Evolutionary conservation across 2,888 invertebrate genomes (phyloP).

Genomic region (Synanthedon tipuliformis): DNA sequence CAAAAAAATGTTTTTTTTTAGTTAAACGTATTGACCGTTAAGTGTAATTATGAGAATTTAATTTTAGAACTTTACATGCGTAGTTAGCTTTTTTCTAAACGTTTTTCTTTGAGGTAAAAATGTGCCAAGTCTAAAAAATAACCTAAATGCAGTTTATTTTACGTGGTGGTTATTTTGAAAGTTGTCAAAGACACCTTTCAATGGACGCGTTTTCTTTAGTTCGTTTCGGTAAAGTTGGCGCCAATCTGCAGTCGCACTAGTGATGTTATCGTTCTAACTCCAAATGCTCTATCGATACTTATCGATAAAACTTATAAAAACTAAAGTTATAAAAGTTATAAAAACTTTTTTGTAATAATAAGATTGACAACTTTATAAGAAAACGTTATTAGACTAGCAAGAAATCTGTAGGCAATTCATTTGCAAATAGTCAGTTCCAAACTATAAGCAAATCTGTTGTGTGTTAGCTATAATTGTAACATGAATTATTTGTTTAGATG

Average conservation of each 20-base stretch:
- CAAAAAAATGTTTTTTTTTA: background rate
- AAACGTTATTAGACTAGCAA: no score
- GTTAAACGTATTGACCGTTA: background rate
- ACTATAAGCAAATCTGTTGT: no score
- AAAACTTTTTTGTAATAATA: no score
- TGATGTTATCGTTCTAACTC: background rate
- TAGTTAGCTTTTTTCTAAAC: slow-evolving; percentile 7
- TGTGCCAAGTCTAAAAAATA: slow-evolving; percentile 41
- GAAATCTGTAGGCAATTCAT: no score
- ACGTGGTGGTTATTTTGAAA: slow-evolving; percentile 7
- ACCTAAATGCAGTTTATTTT: slow-evolving; percentile 21
- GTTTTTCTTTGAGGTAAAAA: slow-evolving; percentile 2
- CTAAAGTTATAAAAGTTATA: no score
- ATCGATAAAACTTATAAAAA: no score
- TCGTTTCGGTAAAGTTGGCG: slow-evolving; percentile 53
- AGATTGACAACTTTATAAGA: no score
- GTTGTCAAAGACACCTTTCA: slow-evolving; percentile 40
- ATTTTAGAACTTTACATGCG: slow-evolving; percentile 2
- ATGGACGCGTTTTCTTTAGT: slow-evolving; percentile 26
- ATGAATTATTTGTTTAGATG: no score
- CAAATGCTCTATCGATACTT: no score
- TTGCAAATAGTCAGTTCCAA: no score
- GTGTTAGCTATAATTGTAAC: no score
- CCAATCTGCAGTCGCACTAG: slow-evolving; percentile 16
- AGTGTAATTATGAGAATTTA: background rate